These are phyloP conservation scores for Odobenus rosmarus DNA, from an alignment of 2,113 vertebrate species.

Conservation along the genomic window DNA sequence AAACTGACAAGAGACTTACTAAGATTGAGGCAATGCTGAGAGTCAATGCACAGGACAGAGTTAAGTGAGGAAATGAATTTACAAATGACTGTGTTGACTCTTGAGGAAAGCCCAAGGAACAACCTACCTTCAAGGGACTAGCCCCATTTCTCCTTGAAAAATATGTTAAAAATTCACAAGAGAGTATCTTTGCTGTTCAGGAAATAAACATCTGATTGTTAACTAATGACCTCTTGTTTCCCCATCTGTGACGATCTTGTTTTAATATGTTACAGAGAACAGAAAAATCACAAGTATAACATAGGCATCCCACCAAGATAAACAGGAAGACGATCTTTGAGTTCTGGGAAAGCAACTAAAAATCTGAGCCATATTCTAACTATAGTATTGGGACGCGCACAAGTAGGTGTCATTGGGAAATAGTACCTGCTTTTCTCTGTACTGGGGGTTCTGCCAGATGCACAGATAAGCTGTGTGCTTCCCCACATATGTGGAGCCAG, in stretches of 20 bases:
- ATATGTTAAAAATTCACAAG: neutral
- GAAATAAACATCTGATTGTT: slow-evolving; percentile 56
- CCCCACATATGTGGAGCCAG: neutral
- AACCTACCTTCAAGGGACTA: neutral
- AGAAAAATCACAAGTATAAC: slow-evolving; percentile 59
- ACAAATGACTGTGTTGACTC: neutral
- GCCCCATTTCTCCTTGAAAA: slow-evolving; percentile 35
- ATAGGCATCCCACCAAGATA: slow-evolving; percentile 74
- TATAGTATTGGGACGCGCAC: neutral
- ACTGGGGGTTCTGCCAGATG: slow-evolving; percentile 27
- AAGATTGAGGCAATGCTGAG: neutral
- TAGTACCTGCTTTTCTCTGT: slow-evolving; percentile 51
- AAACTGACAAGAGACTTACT: neutral
- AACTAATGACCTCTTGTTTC: slow-evolving; percentile 32
- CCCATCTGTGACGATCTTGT: slow-evolving; percentile 58
- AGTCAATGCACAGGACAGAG: neutral
- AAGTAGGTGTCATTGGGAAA: slow-evolving; percentile 16
- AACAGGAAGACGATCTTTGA: slow-evolving; percentile 73
- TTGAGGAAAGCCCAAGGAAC: neutral
- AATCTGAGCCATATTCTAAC: slow-evolving; percentile 66
- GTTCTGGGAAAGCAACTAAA: slow-evolving; percentile 73
- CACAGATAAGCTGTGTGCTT: neutral
- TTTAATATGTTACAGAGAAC: slow-evolving; percentile 54
- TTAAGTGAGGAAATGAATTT: neutral
- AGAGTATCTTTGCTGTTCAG: slow-evolving; percentile 4